Percentiles rank a stretch among this genome's conserved stretches.
Evolutionary conservation across 2,113 vertebrate species (phyloP).

Genomic region (Marmota monax): DNA sequence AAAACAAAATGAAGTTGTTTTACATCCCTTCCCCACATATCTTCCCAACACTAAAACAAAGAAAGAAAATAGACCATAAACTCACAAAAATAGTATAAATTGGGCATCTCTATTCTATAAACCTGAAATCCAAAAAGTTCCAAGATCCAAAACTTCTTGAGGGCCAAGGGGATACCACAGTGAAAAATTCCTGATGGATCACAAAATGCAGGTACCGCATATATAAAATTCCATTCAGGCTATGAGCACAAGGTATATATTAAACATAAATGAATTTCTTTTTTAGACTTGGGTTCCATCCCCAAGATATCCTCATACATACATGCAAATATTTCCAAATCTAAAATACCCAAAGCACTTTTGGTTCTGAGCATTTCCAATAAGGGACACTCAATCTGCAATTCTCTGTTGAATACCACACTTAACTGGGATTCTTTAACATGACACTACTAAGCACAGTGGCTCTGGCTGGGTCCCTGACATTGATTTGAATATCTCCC

Average conservation of each 20-base stretch:
- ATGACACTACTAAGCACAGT: neutral
- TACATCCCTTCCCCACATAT: neutral
- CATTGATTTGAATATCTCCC: neutral
- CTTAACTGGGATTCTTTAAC: slow-evolving; percentile 6
- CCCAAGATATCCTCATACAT: neutral
- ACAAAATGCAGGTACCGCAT: neutral
- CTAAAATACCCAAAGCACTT: neutral
- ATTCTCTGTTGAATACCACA: slow-evolving; percentile 3
- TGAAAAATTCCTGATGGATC: neutral
- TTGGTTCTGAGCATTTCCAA: neutral
- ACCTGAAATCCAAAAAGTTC: neutral
- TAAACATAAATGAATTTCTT: neutral
- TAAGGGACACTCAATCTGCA: neutral
- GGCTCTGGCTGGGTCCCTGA: neutral
- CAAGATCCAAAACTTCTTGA: neutral
- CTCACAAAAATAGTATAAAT: neutral
- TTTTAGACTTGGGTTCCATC: neutral
- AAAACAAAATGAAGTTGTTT: slow-evolving; percentile 20
- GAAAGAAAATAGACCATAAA: slow-evolving; percentile 28
- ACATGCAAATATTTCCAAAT: neutral
- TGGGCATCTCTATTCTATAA: neutral
- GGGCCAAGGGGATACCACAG: neutral
- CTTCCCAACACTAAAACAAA: slow-evolving; percentile 29
- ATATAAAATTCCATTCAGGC: neutral
- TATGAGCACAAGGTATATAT: neutral